These are phyloP conservation scores for Lamprologus sp. DNA, from an alignment of 2,113 vertebrate genomes.

Conservation along the genomic window DNA sequence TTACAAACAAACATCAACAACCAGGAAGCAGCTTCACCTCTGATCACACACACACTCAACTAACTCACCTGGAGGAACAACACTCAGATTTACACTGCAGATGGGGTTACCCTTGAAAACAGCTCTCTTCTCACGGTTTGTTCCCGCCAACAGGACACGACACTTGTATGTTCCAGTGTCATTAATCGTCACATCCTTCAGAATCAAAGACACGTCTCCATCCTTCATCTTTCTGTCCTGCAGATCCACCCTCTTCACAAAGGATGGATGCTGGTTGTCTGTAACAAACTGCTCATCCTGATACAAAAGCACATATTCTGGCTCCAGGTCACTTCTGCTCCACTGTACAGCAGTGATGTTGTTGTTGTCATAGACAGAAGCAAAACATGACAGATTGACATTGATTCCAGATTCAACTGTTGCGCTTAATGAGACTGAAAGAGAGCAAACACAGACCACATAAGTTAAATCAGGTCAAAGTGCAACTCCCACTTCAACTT, in stretches of 20 bases:
- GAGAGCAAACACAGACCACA: neutral
- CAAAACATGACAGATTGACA: neutral
- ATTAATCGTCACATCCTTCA: rapidly evolving
- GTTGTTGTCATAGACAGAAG: neutral
- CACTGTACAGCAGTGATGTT: neutral
- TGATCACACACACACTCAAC: neutral
- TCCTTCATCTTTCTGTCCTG: neutral
- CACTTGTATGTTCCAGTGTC: neutral
- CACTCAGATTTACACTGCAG: rapidly evolving
- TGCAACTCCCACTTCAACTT: neutral
- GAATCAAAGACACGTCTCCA: neutral
- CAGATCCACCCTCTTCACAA: neutral
- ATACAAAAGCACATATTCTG: neutral
- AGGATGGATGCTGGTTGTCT: neutral
- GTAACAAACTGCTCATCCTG: neutral
- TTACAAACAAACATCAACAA: neutral
- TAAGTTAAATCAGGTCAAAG: neutral
- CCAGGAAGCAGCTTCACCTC: neutral
- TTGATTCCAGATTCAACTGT: neutral
- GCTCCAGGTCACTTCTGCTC: neutral
- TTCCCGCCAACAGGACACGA: neutral
- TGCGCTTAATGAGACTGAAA: neutral
- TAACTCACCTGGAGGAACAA: neutral
- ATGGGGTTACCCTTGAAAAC: neutral
- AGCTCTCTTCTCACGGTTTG: neutral